phyloP scores from a whole-genome alignment of 2,113 vertebrate species.

The Nothobranchius furzeri region DNA sequence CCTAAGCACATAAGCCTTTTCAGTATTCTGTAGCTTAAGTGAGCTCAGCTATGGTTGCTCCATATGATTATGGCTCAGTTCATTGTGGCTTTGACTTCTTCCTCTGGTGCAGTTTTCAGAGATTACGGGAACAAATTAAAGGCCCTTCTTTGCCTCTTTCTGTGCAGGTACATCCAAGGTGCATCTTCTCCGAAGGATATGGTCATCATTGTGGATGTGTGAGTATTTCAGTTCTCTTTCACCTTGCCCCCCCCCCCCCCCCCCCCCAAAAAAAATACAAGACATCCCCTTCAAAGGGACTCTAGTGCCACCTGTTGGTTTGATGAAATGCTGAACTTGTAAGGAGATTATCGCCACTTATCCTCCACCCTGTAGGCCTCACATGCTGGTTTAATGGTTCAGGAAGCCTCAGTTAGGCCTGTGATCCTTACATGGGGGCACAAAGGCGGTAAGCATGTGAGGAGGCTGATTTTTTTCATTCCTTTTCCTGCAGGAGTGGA shows the following conservation, averaged over 20 bases:
- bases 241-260: neutral
- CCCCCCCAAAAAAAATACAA: neutral
- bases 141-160: conserved; percentile 43
- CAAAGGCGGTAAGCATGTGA: no score
- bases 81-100: conserved; percentile 48
- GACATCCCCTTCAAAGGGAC: conserved; percentile 48
- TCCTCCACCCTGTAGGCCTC: conserved; percentile 9
- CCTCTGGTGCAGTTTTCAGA: conserved; percentile 40
- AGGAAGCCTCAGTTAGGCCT: no score
- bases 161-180: conserved; percentile 95
- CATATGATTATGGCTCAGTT: conserved; percentile 52
- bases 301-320: conserved; percentile 80
- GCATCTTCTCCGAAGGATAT: conserved; percentile 99
- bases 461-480: no score
- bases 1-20: conserved; percentile 73
- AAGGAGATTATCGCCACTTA: conserved; percentile 7
- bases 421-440: no score
- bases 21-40: conserved; percentile 64
- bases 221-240: conserved; percentile 75
- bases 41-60: conserved; percentile 54
- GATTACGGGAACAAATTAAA: conserved; percentile 58
- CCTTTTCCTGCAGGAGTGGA: conserved; percentile 63
- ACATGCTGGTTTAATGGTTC: neutral
- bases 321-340: conserved; percentile 24
- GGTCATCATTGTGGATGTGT: conserved; percentile 99